These are phyloP conservation scores for Pararge aegeria DNA, from an alignment of 1,140 invertebrate genomes.

Conservation along the genomic window DNA sequence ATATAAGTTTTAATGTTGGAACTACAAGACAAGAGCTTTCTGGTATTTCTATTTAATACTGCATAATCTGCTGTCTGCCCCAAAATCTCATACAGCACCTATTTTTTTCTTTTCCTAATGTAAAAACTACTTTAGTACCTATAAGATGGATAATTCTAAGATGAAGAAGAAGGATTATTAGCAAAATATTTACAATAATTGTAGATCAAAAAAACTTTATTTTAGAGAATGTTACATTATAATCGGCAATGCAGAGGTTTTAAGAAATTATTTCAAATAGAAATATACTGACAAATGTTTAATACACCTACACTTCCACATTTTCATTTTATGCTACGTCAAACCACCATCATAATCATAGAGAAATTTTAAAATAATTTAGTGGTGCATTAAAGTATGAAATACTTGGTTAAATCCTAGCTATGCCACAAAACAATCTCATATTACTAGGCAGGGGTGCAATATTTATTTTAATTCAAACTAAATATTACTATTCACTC, in stretches of 20 bases:
- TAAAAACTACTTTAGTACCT: too few relatives aligned
- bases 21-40: too few relatives aligned
- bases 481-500: conserved; percentile 51
- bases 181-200: conserved; percentile 19
- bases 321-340: conserved; percentile 68
- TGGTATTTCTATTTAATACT: too few relatives aligned
- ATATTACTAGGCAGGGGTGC: conserved; percentile 56
- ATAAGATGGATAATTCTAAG: not conserved
- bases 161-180: not conserved
- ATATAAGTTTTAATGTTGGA: too few relatives aligned
- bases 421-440: conserved; percentile 58
- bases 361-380: conserved; percentile 64
- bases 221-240: conserved; percentile 77
- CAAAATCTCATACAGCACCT: too few relatives aligned
- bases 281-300: conserved; percentile 75
- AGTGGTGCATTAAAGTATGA: conserved; percentile 57
- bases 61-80: too few relatives aligned
- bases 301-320: conserved; percentile 74
- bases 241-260: conserved; percentile 77
- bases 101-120: too few relatives aligned
- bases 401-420: conserved; percentile 54
- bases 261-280: conserved; percentile 75
- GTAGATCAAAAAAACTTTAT: conserved; percentile 78
- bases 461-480: conserved; percentile 50
- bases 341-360: conserved; percentile 53